Base-by-base conservation (phyloP, 2,113 vertebrate species). In the Myxocyprinus asiaticus region DNA sequence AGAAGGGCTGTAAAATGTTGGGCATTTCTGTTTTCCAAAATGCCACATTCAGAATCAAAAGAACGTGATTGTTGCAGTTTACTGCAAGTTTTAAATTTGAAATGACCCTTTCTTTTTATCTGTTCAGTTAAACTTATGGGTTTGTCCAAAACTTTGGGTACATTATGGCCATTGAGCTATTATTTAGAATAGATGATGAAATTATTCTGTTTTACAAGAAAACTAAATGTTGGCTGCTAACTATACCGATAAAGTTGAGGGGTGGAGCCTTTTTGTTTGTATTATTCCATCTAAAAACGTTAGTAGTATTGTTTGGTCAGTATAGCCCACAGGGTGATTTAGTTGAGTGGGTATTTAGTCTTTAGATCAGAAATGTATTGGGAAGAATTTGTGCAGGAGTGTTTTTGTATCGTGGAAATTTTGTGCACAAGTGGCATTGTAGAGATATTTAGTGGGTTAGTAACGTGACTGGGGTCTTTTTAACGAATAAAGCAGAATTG, bases 401-500 rank as follows among this genome's bases (percentile, higher is more conserved):
- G 65, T 68, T 61, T 77, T 78, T 68, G 79, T 79, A 43, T 33
- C 22, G 22, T 33, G 3, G 22, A 33, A 33, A 33, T 67, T 71
- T 77, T 3, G 68, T 58, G 74, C 12, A 9, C 62, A 42, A 66
- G 58, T 71, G 65, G 74, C 66, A 81, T 78, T 68, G 79, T 79
- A 43, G 48, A 70, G 61, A 77, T 50, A 33, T 79, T 81, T 79
- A 84, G 81, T 61, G 71, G 17, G 71, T 15, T 58, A 72, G 76
- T 72, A 79, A 67, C 42, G 67, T 67, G 76, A 68, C 76, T 78
- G 45, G 80, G 76, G 80, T 82, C 76, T 82, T 62, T 79, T 79
- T 84, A 84, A 84, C 81, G 83, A 84, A 82, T 76, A 82, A 70
- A 53, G 67, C 47, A 51, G 72, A 79, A 43, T 73, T 76, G 74